Conservation (phyloP, 2,888 invertebrate genomes). For the Epiblema foenella region DNA sequence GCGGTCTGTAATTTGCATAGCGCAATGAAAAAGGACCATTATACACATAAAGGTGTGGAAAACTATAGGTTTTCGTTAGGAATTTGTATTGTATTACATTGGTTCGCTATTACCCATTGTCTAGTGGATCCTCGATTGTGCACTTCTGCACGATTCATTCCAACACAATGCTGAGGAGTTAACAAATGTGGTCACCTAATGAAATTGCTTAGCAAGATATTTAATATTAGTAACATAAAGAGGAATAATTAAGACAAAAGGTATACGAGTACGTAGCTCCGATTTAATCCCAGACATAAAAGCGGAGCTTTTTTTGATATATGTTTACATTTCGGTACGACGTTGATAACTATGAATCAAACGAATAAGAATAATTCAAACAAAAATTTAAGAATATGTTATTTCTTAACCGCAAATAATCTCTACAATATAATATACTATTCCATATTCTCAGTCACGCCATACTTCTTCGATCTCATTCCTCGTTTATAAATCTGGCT, state of each 20-base stretch:
- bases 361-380: too few relatives aligned
- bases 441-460: too few relatives aligned
- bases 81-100: conserved; percentile 73
- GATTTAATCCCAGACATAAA: too few relatives aligned
- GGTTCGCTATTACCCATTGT: conserved; percentile 65
- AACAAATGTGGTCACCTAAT: conserved; percentile 37
- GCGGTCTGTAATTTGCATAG: conserved; percentile 57
- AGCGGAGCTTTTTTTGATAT: too few relatives aligned
- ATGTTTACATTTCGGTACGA: too few relatives aligned
- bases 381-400: too few relatives aligned
- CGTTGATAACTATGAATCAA: too few relatives aligned
- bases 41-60: conserved; percentile 65
- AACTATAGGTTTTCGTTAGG: conserved; percentile 71
- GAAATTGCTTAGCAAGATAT: conserved; percentile 27
- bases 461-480: neutral
- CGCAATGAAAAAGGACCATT: conserved; percentile 59
- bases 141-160: conserved; percentile 58
- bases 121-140: conserved; percentile 54
- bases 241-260: too few relatives aligned
- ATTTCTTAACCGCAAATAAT: too few relatives aligned
- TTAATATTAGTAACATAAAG: neutral
- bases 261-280: too few relatives aligned
- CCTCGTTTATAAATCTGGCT: neutral
- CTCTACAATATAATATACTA: too few relatives aligned
- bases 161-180: conserved; percentile 49